phyloP scores from a whole-genome alignment of 2,797 vertebrate species.

The Taeniopygia guttata region DNA sequence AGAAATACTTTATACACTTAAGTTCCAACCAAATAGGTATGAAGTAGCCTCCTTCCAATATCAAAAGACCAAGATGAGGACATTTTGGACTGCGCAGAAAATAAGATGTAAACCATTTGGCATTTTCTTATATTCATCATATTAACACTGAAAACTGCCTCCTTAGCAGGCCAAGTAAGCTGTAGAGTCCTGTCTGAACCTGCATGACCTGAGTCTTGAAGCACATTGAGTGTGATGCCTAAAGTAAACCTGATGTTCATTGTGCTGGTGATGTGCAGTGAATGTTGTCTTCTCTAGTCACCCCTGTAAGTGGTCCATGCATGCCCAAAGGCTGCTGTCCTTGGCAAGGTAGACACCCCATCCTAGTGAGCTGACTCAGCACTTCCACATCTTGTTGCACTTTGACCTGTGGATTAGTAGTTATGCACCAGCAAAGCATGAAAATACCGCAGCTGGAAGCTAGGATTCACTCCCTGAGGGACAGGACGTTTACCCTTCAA shows the following conservation, averaged over 20 bases:
- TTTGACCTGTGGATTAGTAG: not conserved
- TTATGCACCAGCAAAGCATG: not conserved
- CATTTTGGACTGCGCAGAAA: not conserved
- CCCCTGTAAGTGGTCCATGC: accelerated
- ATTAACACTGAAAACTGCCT: not conserved
- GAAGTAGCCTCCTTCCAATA: not conserved
- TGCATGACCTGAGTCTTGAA: not conserved
- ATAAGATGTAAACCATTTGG: not conserved
- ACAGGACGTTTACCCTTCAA: accelerated
- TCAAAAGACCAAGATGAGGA: not conserved
- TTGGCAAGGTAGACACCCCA: not conserved
- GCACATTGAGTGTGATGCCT: not conserved
- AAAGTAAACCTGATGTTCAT: not conserved
- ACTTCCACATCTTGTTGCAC: not conserved
- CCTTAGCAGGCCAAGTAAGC: not conserved
- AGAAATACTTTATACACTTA: not conserved
- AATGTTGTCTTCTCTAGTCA: not conserved
- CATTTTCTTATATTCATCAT: not conserved
- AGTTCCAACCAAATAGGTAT: not conserved
- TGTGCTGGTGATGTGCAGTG: not conserved
- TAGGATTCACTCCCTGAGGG: not conserved
- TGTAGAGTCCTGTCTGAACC: not conserved
- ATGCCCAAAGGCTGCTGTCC: not conserved
- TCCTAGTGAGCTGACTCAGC: not conserved
- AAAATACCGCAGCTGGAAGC: not conserved